phyloP scores from a whole-genome alignment of 2,113 vertebrate species.

The Isurus oxyrinchus region DNA sequence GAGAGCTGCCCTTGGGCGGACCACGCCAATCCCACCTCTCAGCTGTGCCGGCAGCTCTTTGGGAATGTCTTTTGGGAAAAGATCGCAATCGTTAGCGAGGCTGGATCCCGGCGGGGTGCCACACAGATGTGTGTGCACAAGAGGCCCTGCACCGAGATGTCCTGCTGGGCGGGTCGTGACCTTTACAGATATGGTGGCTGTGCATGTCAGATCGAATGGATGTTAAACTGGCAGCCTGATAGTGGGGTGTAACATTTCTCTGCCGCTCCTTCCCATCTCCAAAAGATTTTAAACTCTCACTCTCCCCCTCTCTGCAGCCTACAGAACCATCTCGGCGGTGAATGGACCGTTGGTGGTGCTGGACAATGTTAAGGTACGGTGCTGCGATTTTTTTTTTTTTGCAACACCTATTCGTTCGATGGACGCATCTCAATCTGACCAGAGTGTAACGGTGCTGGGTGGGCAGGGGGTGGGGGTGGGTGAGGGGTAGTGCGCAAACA shows the following conservation, averaged over 20 bases:
- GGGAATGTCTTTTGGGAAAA: neutral
- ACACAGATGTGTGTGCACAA: conserved; percentile 57
- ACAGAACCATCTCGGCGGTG: conserved; percentile 61
- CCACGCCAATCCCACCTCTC: neutral
- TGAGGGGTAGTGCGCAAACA: neutral
- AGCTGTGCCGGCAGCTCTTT: neutral
- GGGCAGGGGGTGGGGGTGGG: too few species aligned
- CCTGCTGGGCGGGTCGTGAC: conserved; percentile 62
- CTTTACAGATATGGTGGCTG: conserved; percentile 83
- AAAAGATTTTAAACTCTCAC: neutral
- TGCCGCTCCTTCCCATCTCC: neutral
- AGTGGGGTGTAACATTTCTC: neutral
- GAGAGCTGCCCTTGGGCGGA: too few species aligned
- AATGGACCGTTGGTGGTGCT: conserved; percentile 66
- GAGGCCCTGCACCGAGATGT: conserved; percentile 52
- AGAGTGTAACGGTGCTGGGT: neutral
- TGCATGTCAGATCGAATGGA: conserved; percentile 74
- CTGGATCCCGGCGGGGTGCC: conserved; percentile 42
- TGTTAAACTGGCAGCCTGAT: neutral
- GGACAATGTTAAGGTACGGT: conserved; percentile 65
- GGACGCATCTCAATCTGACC: neutral
- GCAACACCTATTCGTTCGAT: neutral
- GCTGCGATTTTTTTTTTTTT: too few species aligned
- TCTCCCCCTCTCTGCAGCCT: conserved; percentile 47
- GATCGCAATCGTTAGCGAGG: neutral